Base-by-base conservation (phyloP, 2,797 vertebrate species). In the Lithobates sylvaticus region DNA sequence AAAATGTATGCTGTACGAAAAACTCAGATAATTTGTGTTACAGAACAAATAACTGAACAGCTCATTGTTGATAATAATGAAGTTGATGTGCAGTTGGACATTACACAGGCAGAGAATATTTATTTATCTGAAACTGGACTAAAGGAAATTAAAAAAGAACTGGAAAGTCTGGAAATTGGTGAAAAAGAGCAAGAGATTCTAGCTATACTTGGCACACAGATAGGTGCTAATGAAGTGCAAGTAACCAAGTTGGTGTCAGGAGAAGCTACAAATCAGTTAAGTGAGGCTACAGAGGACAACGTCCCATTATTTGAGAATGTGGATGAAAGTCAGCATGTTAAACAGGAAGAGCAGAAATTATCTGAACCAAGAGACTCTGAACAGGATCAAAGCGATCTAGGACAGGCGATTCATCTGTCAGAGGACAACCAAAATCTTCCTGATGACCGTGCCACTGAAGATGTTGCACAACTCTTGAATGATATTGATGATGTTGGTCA, bases 301-400 rank as follows among this genome's bases (percentile, higher is more conserved):
- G 27, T 36, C 21, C 71, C 54, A n/a, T n/a, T 47, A 61, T 36
- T n/a, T 13, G 16, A 69, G 13, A 72, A 54, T 44, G 9, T 9
- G 26, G 76, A 82, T n/a, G 76, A 76, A 0, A 76, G 27, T 42
- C 81, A n/a, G 50, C 80, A 84, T 36, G 39, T 44, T 21, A 36
- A 5, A 8, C 21, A 1, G 29, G 81, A 42, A 21, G 65, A 81
- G 10, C 36, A 27, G 3, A 73, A 9, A 13, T n/a, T 21, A 67
- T 27, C 61, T 12, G 1, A 65, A 0, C 32, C 9, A 10, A 47
- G 84, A 39, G 73, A 78, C 67, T 70, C 65, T 23, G 82, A n/a
- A 84, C 34, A 65, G 36, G 69, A 78, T 12, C 44, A 58, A 73
- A 23, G 58, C 61, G 7, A 85, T 75, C 42, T 88, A 32, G 18